Conservation (phyloP, 2,113 vertebrate genomes). For the Pogonocichla stellata region DNA sequence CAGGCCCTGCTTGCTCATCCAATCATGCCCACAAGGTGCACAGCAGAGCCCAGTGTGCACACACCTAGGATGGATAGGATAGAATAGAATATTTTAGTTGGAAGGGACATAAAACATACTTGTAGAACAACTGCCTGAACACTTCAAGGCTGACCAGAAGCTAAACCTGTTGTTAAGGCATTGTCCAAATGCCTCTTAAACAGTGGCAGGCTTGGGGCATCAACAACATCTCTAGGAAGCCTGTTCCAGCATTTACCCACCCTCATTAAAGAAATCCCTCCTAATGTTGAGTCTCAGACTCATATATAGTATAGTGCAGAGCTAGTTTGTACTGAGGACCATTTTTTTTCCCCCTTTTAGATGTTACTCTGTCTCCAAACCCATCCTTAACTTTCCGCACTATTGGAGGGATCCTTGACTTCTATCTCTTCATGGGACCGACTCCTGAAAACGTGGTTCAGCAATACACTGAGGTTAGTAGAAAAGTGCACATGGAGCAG, state of each 20-base stretch:
- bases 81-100: not conserved
- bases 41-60: not conserved
- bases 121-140: not conserved
- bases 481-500: not conserved
- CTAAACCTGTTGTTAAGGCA: not conserved
- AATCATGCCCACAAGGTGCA: rapidly evolving
- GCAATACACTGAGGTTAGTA: slow-evolving; percentile 80
- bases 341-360: not conserved
- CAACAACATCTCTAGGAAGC: not conserved
- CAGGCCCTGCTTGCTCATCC: not conserved
- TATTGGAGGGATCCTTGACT: slow-evolving; percentile 71
- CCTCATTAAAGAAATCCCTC: not conserved
- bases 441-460: slow-evolving; percentile 84
- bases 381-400: slow-evolving; percentile 60
- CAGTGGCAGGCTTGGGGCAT: not conserved
- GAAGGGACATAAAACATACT: not conserved
- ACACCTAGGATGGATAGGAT: not conserved
- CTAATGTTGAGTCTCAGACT: not conserved
- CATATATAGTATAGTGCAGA: not conserved
- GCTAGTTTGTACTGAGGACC: not conserved
- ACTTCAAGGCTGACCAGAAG: not conserved
- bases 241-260: not conserved
- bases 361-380: slow-evolving; percentile 50
- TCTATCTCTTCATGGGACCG: slow-evolving; percentile 83
- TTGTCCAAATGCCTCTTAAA: not conserved